These are phyloP conservation scores for Macrotus californicus DNA, from an alignment of 2,113 vertebrate genomes.

Conservation along the genomic window DNA sequence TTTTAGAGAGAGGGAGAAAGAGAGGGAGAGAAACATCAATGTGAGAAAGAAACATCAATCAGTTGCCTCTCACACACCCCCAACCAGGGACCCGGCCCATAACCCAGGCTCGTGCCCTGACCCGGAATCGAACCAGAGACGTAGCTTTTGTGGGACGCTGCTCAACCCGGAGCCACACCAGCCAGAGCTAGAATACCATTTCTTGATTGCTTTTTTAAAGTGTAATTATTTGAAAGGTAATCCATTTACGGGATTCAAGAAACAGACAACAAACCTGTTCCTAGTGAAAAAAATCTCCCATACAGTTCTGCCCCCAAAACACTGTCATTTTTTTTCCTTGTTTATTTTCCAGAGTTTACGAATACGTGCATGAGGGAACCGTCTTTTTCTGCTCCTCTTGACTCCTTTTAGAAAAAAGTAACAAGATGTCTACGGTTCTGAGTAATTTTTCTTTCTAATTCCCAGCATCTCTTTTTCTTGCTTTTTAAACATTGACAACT, in stretches of 20 bases:
- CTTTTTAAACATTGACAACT: neutral
- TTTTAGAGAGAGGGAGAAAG: neutral
- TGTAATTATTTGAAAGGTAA: neutral
- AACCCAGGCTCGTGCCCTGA: too few species aligned
- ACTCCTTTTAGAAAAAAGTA: too few species aligned
- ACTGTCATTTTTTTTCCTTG: neutral
- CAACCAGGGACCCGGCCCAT: too few species aligned
- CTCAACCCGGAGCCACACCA: too few species aligned
- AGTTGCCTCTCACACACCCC: too few species aligned
- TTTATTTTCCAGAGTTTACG: neutral
- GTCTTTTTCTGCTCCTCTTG: neutral
- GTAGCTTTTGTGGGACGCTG: too few species aligned
- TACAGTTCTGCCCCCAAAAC: neutral
- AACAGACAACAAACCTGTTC: neutral
- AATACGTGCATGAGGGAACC: neutral
- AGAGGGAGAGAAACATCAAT: too few species aligned
- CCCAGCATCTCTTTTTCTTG: neutral
- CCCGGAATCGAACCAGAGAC: too few species aligned
- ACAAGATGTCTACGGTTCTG: neutral
- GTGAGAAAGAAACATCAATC: too few species aligned
- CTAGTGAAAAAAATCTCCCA: too few species aligned
- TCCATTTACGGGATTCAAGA: neutral
- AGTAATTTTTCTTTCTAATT: neutral
- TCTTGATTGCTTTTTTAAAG: neutral
- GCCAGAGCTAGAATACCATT: too few species aligned